Conservation (phyloP, 2,797 vertebrate genomes). For the Acipenser ruthenus region DNA sequence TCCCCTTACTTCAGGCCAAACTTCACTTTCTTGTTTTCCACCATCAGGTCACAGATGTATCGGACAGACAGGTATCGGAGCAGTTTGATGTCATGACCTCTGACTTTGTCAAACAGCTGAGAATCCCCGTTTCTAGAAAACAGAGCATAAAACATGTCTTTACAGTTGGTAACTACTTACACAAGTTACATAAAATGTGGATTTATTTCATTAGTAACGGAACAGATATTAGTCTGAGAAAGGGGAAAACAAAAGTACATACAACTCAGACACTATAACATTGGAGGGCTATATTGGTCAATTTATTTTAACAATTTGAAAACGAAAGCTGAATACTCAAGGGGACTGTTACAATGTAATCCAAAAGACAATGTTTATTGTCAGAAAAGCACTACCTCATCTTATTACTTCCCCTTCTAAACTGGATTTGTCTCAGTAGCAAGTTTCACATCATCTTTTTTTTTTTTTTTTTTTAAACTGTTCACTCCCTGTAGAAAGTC, state of each 20-base stretch:
- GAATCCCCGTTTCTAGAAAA: slow-evolving; percentile 80
- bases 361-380: no score
- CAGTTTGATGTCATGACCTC: slow-evolving; percentile 91
- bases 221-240: not conserved
- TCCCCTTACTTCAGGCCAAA: slow-evolving; percentile 91
- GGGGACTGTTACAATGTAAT: no score
- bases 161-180: slow-evolving; percentile 12
- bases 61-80: slow-evolving; percentile 87
- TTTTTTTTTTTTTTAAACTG: no score
- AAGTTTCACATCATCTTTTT: no score
- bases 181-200: slow-evolving; percentile 14
- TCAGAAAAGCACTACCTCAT: no score
- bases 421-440: no score
- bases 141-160: slow-evolving; percentile 12
- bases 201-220: not conserved
- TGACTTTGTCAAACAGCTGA: slow-evolving; percentile 93
- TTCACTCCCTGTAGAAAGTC: no score
- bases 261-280: not conserved
- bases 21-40: slow-evolving; percentile 99
- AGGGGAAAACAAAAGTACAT: not conserved
- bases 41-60: slow-evolving; percentile 98
- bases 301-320: not conserved
- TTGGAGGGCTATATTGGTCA: not conserved
- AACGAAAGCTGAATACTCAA: no score
- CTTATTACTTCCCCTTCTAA: no score